Evolutionary conservation across 1,140 invertebrate species (phyloP), one percentile per base, ranked within the genome.

Genomic region (Ostrea denselamellosa): DNA sequence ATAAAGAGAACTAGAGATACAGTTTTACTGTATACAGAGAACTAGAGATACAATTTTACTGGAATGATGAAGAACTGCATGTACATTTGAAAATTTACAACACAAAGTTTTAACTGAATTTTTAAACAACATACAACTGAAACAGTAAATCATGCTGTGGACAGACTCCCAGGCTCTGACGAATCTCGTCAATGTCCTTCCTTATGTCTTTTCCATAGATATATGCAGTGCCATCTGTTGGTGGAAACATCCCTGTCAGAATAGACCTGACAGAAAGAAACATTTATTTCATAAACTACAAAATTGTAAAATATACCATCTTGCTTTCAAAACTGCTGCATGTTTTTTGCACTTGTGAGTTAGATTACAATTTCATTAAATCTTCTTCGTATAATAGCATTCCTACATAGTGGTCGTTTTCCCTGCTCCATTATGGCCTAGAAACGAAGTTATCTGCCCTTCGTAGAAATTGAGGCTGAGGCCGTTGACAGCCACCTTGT

Each of bases 211-310:
- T 93, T 10, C 96, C 96, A 92, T 96, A 96, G 54, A 97, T 95
- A 83, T 93, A 93, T 0, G 96, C 96, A 9, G 95, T 96, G 34
- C 96, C 96, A 44, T 92, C 92, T 5, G 96, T 95, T 5, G 96
- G 96, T 34, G 96, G 95, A 88, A 96, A 96, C n/a, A 97, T 92
- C 22, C 96, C 96, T 96, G 97, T 98, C 97, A 90, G 96, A 96
- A 83, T 95, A 14, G 96, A 96, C 91, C 95, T 96, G 88, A 65
- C 90, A 90, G 56, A 89, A 90, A 89, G 90, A 10, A 62, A 56
- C 17, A 58, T n/a, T n/a, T 5, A 44, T 44, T 44, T 44, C 5
- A 44, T 44, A 44, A 44, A 44, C 34, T 44, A 44, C 34, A 44
- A 44, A 44, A 44, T 44, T 1, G 5, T 44, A 44, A 44, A 44